Percentiles rank a stretch among this genome's conserved stretches.
Evolutionary conservation across 2,113 vertebrate genomes (phyloP).

Genomic region (Scalopus aquaticus): DNA sequence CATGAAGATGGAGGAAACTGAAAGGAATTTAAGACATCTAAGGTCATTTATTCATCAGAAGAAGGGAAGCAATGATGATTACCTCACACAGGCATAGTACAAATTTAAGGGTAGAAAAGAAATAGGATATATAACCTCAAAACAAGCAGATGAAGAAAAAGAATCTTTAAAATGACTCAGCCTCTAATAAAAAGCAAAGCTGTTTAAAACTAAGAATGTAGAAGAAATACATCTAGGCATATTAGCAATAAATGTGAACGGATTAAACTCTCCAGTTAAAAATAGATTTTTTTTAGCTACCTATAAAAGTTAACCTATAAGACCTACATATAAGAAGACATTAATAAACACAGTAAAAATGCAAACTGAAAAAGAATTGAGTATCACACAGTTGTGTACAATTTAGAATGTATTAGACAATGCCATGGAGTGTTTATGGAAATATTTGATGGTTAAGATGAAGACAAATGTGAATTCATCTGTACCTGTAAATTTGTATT

Average conservation of each 20-base stretch:
- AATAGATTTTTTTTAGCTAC: neutral
- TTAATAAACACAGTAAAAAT: neutral
- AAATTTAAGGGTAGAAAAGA: neutral
- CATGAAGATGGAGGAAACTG: neutral
- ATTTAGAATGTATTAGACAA: neutral
- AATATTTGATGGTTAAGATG: neutral
- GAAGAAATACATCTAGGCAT: neutral
- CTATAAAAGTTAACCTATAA: neutral
- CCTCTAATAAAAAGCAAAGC: neutral
- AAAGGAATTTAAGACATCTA: neutral
- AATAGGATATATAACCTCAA: neutral
- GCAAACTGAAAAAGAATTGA: neutral
- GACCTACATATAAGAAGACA: neutral
- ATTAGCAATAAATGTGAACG: constrained; percentile 56
- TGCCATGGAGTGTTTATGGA: neutral
- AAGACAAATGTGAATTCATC: neutral
- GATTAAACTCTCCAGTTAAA: constrained; percentile 25
- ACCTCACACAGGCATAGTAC: neutral
- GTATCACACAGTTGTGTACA: neutral
- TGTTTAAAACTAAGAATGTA: neutral
- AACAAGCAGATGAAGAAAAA: neutral
- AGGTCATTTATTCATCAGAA: neutral
- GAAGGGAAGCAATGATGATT: neutral
- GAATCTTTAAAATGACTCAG: neutral
- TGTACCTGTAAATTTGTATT: neutral